phyloP scores from a whole-genome alignment of 2,888 invertebrate species.

The Drosophila vallismaia region DNA sequence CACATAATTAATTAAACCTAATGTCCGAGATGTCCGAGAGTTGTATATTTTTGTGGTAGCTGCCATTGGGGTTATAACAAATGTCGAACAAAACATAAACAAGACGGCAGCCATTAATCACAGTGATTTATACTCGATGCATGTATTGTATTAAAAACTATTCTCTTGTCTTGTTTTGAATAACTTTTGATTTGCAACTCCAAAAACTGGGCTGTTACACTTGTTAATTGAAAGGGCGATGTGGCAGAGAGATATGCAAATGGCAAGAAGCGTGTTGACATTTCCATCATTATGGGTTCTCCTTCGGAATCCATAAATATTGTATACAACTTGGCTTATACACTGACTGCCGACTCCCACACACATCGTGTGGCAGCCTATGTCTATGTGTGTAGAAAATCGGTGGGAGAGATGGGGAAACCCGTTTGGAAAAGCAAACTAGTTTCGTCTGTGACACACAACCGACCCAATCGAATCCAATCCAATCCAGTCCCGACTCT shows the following conservation, averaged over 20 bases:
- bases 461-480: constrained; percentile 17
- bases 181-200: constrained; percentile 32
- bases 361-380: background rate
- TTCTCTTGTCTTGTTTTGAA: constrained; percentile 30
- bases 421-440: constrained; percentile 61
- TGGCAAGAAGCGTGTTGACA: constrained; percentile 27
- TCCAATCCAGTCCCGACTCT: constrained; percentile 23
- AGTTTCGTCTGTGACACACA: constrained; percentile 63
- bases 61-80: constrained; percentile 40
- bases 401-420: constrained; percentile 36
- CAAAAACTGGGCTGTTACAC: background rate
- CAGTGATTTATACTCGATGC: constrained; percentile 55
- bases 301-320: constrained; percentile 42
- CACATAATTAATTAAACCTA: constrained; percentile 54
- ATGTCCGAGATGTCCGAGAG: constrained; percentile 22
- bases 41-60: constrained; percentile 54
- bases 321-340: constrained; percentile 28
- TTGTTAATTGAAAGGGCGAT: constrained; percentile 30
- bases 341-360: constrained; percentile 8
- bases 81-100: constrained; percentile 48
- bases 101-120: constrained; percentile 59
- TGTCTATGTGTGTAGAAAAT: background rate
- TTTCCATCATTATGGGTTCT: constrained; percentile 40
- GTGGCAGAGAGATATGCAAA: constrained; percentile 24
- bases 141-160: constrained; percentile 25